Evolutionary conservation across 2,888 invertebrate species (phyloP).

Genomic region (Uropetala carovei): DNA sequence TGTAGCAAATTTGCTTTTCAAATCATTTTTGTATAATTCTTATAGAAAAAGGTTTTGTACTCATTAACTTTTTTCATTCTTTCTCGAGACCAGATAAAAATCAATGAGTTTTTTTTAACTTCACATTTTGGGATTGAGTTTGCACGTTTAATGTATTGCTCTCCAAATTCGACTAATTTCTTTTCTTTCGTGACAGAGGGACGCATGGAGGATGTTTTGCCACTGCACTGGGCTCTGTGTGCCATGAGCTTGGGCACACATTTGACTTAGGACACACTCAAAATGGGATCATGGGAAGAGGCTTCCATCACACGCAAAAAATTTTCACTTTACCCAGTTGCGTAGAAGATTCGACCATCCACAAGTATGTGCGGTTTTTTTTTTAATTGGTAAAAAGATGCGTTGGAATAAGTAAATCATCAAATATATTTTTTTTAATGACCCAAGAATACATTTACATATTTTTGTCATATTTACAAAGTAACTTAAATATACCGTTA

Average conservation of each 20-base stretch:
- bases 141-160: background rate
- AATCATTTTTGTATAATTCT: too few species aligned
- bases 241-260: constrained; percentile 96
- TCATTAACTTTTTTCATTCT: too few species aligned
- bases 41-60: too few species aligned
- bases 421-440: background rate
- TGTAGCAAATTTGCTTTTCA: too few species aligned
- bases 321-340: constrained; percentile 79
- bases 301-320: constrained; percentile 89
- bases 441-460: background rate
- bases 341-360: background rate
- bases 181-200: constrained; percentile 77
- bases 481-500: background rate
- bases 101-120: background rate
- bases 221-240: constrained; percentile 92
- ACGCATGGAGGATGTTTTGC: constrained; percentile 92
- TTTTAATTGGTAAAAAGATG: background rate
- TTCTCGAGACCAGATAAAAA: too few species aligned
- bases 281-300: constrained; percentile 95
- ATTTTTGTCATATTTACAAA: background rate
- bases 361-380: background rate
- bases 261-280: constrained; percentile 95
- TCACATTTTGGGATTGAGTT: background rate
- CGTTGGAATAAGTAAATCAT: background rate
- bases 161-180: background rate